Conservation (phyloP, 1,140 invertebrate genomes). For the Bursaphelenchus mucronatus region DNA sequence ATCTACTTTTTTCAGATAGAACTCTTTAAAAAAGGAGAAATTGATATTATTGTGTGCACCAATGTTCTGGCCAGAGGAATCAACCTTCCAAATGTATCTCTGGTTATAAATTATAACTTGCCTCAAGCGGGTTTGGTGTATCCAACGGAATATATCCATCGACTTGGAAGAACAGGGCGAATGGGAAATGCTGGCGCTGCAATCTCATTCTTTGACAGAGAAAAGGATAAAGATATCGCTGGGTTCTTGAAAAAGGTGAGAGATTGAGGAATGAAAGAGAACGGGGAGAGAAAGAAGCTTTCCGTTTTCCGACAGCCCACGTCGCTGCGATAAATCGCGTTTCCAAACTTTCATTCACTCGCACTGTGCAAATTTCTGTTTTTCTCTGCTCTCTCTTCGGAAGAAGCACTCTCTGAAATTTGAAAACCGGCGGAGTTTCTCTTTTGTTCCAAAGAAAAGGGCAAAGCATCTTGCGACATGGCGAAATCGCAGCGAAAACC, state of each 20-base stretch:
- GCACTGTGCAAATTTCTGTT: too few species aligned
- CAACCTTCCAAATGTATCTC: constrained; percentile 83
- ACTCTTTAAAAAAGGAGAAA: constrained; percentile 68
- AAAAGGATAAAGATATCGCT: constrained; percentile 88
- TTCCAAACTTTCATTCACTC: too few species aligned
- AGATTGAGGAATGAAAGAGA: not conserved
- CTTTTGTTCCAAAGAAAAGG: too few species aligned
- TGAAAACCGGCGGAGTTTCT: too few species aligned
- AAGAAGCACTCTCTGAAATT: too few species aligned
- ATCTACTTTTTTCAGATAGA: too few species aligned
- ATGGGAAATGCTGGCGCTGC: constrained; percentile 70
- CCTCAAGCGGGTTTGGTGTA: constrained; percentile 67
- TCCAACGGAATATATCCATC: constrained; percentile 79
- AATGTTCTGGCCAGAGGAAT: constrained; percentile 85
- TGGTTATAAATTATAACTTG: constrained; percentile 80
- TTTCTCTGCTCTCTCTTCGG: too few species aligned
- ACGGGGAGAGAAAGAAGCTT: too few species aligned
- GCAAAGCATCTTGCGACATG: too few species aligned
- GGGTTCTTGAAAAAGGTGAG: constrained; percentile 17
- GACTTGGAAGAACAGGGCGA: constrained; percentile 87
- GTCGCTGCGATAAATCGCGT: too few species aligned
- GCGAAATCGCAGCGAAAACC: too few species aligned
- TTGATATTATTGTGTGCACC: constrained; percentile 77
- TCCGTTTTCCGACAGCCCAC: too few species aligned
- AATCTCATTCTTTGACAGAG: constrained; percentile 90